Conservation (phyloP, 2,113 vertebrate species). For the Aldabrachelys gigantea region DNA sequence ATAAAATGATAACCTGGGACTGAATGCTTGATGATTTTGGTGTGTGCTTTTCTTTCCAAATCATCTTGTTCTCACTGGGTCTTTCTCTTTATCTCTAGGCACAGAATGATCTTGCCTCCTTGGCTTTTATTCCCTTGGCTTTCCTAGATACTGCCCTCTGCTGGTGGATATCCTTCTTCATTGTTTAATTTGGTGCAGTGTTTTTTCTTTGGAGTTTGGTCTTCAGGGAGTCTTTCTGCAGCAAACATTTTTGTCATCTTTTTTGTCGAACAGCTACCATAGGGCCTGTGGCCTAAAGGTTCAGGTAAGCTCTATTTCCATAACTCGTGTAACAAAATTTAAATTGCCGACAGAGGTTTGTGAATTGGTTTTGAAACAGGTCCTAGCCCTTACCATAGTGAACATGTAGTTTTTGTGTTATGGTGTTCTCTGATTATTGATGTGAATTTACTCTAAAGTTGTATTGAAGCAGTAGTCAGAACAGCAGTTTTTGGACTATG, state of each 20-base stretch:
- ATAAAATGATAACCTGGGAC: not conserved
- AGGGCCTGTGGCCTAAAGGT: not conserved
- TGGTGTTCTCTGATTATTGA: not conserved
- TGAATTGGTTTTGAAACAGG: not conserved
- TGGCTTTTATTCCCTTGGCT: slow-evolving; percentile 90
- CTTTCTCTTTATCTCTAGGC: slow-evolving; percentile 85
- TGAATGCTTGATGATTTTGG: slow-evolving; percentile 17
- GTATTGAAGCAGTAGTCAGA: not conserved
- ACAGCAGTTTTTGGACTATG: not conserved
- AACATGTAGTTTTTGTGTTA: not conserved
- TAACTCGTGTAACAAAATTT: not conserved
- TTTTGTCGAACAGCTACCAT: slow-evolving; percentile 18
- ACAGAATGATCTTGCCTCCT: slow-evolving; percentile 88
- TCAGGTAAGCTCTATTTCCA: slow-evolving; percentile 49
- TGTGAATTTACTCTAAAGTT: not conserved
- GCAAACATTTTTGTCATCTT: not conserved
- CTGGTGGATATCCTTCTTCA: slow-evolving; percentile 91
- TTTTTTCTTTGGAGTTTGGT: slow-evolving; percentile 65
- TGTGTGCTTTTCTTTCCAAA: slow-evolving; percentile 52
- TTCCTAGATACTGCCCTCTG: slow-evolving; percentile 90
- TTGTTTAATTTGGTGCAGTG: slow-evolving; percentile 71
- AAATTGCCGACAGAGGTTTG: not conserved
- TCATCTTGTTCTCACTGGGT: slow-evolving; percentile 76
- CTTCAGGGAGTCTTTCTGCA: slow-evolving; percentile 43
- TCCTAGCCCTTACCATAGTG: not conserved